Conservation (phyloP, 1,140 invertebrate genomes). For the Cheumatopsyche charites region DNA sequence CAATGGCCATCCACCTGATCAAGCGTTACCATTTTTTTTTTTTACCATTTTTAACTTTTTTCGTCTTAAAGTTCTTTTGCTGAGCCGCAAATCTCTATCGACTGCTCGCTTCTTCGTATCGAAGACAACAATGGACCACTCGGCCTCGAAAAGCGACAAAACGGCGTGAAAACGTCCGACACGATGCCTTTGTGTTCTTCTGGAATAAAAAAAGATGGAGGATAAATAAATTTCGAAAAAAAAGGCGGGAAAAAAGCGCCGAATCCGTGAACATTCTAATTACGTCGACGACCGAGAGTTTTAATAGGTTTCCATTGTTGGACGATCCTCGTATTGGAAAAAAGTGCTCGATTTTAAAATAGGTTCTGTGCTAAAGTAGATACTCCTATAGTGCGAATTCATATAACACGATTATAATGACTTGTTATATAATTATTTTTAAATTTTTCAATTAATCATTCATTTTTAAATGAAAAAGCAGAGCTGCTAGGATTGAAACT, state of each 20-base stretch:
- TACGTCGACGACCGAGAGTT: slow-evolving; percentile 8
- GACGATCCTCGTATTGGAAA: neutral
- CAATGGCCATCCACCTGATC: too few species aligned
- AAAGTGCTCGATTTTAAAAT: neutral
- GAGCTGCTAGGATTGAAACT: too few species aligned
- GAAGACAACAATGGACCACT: slow-evolving; percentile 11
- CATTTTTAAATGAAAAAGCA: too few species aligned
- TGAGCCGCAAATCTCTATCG: neutral
- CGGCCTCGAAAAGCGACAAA: neutral
- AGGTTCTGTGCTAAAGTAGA: neutral
- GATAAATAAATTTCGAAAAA: neutral
- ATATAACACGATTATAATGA: too few species aligned
- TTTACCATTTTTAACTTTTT: neutral
- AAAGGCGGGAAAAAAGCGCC: slow-evolving; percentile 17
- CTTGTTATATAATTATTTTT: too few species aligned
- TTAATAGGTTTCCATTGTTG: slow-evolving; percentile 30
- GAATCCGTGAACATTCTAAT: slow-evolving; percentile 32
- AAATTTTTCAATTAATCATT: too few species aligned
- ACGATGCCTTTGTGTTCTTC: neutral
- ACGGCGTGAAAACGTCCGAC: slow-evolving; percentile 21
- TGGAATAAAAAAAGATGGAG: neutral
- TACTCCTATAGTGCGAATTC: neutral
- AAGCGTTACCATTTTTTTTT: too few species aligned
- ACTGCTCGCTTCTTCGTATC: slow-evolving; percentile 13
- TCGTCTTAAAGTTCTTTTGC: neutral